A percentile compares a stretch with the other conserved stretches of the same genome.
Conservation (phyloP, 1,140 invertebrate species). For the Stenopsyche tienmushanensis region DNA sequence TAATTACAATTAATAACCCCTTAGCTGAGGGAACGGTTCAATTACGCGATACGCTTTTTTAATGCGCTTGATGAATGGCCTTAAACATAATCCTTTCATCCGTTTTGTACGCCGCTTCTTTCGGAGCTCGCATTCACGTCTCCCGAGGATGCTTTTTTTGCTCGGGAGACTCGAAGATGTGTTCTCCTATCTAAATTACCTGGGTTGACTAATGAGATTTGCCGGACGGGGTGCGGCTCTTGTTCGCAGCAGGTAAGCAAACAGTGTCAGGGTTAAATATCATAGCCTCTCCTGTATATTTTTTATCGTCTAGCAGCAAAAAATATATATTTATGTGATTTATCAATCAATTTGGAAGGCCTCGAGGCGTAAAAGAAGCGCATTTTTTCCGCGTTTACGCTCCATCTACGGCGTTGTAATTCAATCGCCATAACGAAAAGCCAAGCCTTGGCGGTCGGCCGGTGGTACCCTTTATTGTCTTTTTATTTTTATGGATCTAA, state of each 20-base stretch:
- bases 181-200: conserved; percentile 21
- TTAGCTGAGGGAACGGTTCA: conserved; percentile 18
- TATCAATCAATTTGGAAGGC: background rate
- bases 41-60: conserved; percentile 16
- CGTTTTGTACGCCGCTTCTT: background rate
- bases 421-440: background rate
- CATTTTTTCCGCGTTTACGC: background rate
- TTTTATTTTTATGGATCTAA: conserved; percentile 25
- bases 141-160: background rate
- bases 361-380: background rate
- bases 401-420: background rate
- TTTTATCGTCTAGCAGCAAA: background rate
- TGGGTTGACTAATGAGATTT: conserved; percentile 25
- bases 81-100: conserved; percentile 4
- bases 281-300: background rate
- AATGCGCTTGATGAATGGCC: conserved; percentile 18
- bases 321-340: background rate
- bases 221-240: conserved; percentile 9
- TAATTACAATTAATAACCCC: conserved; percentile 23
- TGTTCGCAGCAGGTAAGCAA: conserved; percentile 1
- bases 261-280: conserved; percentile 3
- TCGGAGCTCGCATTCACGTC: background rate
- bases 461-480: background rate
- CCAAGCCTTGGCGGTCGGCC: background rate
- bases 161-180: background rate